Conservation (phyloP, 2,888 invertebrate genomes). For the Nysson spinosus region DNA sequence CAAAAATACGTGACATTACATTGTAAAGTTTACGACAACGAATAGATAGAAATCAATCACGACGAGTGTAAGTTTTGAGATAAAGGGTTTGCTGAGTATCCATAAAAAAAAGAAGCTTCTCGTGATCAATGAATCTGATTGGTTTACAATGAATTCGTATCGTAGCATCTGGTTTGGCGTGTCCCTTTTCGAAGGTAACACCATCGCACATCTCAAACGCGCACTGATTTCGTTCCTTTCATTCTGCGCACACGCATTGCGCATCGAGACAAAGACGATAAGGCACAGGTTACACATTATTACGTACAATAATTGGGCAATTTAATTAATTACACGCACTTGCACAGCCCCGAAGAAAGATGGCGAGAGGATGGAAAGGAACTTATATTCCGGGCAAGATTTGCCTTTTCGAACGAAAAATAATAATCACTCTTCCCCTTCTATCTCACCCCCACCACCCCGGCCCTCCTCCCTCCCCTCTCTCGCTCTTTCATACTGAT, state of each 20-base stretch:
- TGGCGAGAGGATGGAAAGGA: slow-evolving; percentile 45
- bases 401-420: not conserved
- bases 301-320: slow-evolving; percentile 40
- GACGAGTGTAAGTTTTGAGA: too few species aligned
- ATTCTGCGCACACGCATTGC: slow-evolving; percentile 15
- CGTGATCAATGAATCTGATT: too few species aligned
- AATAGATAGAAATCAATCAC: too few species aligned
- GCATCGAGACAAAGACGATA: slow-evolving; percentile 45
- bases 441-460: too few species aligned
- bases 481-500: too few species aligned
- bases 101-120: too few species aligned
- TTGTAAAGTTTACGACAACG: too few species aligned
- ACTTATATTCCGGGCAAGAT: slow-evolving; percentile 35
- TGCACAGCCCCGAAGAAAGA: slow-evolving; percentile 53
- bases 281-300: slow-evolving; percentile 62
- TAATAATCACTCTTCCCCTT: not conserved
- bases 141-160: too few species aligned
- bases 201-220: too few species aligned
- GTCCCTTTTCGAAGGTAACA: slow-evolving; percentile 7
- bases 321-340: slow-evolving; percentile 41
- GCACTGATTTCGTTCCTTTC: slow-evolving; percentile 11
- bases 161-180: slow-evolving; percentile 17
- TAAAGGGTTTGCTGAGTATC: too few species aligned
- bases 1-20: too few species aligned
- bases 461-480: too few species aligned